Evolutionary conservation across 1,140 invertebrate genomes (phyloP), one percentile per base, ranked within the genome.

Genomic region (Heliconius hermathena): DNA sequence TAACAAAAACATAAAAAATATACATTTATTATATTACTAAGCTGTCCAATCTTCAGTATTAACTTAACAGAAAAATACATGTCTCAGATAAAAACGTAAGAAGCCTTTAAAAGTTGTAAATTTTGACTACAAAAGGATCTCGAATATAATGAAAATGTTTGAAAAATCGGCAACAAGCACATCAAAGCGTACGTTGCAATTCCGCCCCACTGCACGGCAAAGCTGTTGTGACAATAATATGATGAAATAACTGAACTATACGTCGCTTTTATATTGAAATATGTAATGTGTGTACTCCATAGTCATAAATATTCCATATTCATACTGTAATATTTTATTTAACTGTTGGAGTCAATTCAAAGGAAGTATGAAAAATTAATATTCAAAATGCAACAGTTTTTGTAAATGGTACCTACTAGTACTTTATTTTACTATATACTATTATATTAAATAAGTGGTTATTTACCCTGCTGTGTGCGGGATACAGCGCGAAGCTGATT

Each of bases 181-280:
- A 11, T 70, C 60, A 76, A 71, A 76, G 74, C 57, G 60, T 76
- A 76, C 60, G 38, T 49, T 76, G 74, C 74, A 76, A 76, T 76
- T 76, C 74, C 60, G 74, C 74, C 60, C 60, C 74, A 36, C 38
- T 76, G 74, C 60, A 41, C 66, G 33, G 20, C 60, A 76, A 76
- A 76, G 74, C 60, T 71, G 74, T 70, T 66, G 60, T 78, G 71
- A 73, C 49, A 78, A 73, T 73, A 77, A 77, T 73, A 72, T 73
- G 76, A 78, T 73, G 71, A 60, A 78, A 78, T 60, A 78, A 78
- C 71, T 78, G 29, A 78, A 71, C 71, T 29, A 78, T 71, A 71
- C 71, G 74, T 70, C 60, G 26, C 74, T 76, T 76, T 71, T 70
- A 22, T 36, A 46, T 70, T n/a, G 60, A 76, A 76, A 76, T 76